These are phyloP conservation scores for Thera obeliscata DNA, from an alignment of 2,888 invertebrate species.

Conservation along the genomic window DNA sequence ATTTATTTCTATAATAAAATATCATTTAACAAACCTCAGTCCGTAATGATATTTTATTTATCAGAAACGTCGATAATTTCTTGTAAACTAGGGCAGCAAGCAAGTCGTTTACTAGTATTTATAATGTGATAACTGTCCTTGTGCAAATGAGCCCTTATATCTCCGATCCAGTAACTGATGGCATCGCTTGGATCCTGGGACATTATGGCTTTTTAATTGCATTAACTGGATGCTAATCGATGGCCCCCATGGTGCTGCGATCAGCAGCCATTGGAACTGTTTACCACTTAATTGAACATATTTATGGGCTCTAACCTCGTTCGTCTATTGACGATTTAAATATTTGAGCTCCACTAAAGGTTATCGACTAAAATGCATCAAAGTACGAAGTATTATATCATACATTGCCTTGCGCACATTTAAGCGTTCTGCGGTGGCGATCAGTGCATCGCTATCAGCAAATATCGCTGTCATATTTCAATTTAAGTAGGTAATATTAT, in stretches of 20 bases:
- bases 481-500: too few relatives aligned
- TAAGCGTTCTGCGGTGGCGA: too few relatives aligned
- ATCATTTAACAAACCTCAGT: background rate
- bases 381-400: too few relatives aligned
- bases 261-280: constrained; percentile 37
- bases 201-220: constrained; percentile 65
- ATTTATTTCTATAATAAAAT: constrained; percentile 3
- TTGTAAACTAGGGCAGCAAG: background rate
- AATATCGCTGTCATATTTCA: too few relatives aligned
- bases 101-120: background rate
- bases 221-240: constrained; percentile 53
- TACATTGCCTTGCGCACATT: too few relatives aligned
- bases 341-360: background rate
- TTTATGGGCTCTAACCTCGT: constrained; percentile 18
- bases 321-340: constrained; percentile 6
- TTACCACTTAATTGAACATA: constrained; percentile 37
- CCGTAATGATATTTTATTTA: background rate
- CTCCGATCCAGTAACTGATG: constrained; percentile 32
- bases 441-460: too few relatives aligned
- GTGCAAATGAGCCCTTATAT: constrained; percentile 23
- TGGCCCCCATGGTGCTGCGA: constrained; percentile 54
- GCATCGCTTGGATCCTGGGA: constrained; percentile 34
- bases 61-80: background rate
- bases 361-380: too few relatives aligned
- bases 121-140: constrained; percentile 8